These are phyloP conservation scores for Bos javanicus DNA, from an alignment of 2,113 vertebrate species.

Conservation along the genomic window DNA sequence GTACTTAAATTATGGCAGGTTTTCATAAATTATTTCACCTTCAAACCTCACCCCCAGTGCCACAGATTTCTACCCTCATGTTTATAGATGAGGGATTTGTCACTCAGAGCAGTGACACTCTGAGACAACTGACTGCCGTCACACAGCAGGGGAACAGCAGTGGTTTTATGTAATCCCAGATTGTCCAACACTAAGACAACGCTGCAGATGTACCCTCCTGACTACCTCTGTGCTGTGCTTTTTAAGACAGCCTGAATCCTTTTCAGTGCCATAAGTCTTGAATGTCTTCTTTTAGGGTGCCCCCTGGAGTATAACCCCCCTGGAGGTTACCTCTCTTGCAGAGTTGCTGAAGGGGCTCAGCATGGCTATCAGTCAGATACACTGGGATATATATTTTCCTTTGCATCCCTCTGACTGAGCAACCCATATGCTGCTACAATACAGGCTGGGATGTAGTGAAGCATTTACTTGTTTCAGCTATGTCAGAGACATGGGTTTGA, in stretches of 20 bases:
- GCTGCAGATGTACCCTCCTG: background rate
- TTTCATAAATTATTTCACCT: background rate
- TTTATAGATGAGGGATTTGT: background rate
- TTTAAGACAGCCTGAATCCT: background rate
- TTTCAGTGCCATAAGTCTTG: background rate
- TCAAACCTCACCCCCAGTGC: background rate
- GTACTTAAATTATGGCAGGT: background rate
- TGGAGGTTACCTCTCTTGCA: background rate
- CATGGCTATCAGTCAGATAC: too few species aligned
- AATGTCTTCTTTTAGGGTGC: background rate
- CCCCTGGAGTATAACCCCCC: background rate
- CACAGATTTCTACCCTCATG: background rate
- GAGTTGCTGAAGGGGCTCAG: background rate
- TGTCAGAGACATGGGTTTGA: background rate
- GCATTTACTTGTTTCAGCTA: background rate
- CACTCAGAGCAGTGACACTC: background rate
- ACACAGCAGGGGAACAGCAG: accelerated
- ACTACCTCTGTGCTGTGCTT: accelerated
- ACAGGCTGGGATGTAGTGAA: background rate
- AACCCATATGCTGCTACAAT: background rate
- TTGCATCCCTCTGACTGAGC: background rate
- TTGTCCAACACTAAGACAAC: background rate
- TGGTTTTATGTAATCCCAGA: background rate
- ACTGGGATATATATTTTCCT: background rate
- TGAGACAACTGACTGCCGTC: background rate